A percentile compares a stretch with the other conserved stretches of the same genome.
phyloP scores from a whole-genome alignment of 2,888 invertebrate genomes.

The Diogma glabrata region DNA sequence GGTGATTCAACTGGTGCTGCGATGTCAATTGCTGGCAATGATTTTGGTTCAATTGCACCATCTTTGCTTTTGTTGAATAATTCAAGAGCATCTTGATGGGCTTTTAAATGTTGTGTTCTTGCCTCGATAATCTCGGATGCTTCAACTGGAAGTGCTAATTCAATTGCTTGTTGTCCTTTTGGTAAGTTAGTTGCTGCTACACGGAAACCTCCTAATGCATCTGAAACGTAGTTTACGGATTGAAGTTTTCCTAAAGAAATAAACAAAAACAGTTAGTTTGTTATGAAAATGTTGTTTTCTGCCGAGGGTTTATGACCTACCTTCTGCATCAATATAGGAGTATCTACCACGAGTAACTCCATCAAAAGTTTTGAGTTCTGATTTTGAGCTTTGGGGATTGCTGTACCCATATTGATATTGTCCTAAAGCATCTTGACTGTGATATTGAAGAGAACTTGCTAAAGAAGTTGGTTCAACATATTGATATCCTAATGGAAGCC shows the following conservation, averaged over 20 bases:
- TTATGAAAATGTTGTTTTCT: too few species aligned
- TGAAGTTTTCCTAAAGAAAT: too few species aligned
- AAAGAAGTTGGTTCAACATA: slow-evolving; percentile 17
- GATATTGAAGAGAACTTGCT: slow-evolving; percentile 32
- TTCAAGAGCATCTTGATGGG: slow-evolving; percentile 18
- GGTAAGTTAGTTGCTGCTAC: slow-evolving; percentile 44
- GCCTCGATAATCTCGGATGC: slow-evolving; percentile 17
- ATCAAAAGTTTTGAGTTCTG: slow-evolving; percentile 39
- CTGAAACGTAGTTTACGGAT: slow-evolving; percentile 39
- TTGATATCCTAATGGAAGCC: slow-evolving; percentile 16
- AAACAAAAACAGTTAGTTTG: too few species aligned
- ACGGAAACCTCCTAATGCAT: slow-evolving; percentile 41
- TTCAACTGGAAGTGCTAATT: slow-evolving; percentile 14
- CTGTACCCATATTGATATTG: slow-evolving; percentile 44
- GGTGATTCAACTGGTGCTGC: slow-evolving; percentile 15
- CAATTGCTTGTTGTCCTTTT: slow-evolving; percentile 15
- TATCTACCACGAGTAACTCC: slow-evolving; percentile 43
- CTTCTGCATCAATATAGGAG: slow-evolving; percentile 42
- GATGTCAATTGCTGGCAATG: too few species aligned
- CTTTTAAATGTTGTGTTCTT: slow-evolving; percentile 19
- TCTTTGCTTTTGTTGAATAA: too few species aligned
- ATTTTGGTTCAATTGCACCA: too few species aligned
- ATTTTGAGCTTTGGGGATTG: slow-evolving; percentile 41
- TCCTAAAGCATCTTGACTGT: slow-evolving; percentile 42
- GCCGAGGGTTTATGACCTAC: too few species aligned